Evolutionary conservation across 1,140 invertebrate genomes (phyloP).

Genomic region (Pectinophora gossypiella): DNA sequence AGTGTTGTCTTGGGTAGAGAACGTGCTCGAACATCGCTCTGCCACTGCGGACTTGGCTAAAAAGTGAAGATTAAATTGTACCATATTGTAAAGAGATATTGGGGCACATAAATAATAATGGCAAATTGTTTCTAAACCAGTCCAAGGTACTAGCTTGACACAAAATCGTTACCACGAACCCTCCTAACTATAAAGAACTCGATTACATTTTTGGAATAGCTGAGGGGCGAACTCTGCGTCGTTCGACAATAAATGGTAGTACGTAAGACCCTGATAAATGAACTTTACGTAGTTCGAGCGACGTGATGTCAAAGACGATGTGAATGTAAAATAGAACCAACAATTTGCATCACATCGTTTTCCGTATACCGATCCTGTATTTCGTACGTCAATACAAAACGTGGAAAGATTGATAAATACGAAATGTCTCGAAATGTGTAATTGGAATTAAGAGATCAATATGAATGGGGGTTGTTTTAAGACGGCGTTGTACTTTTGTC

Average conservation of each 20-base stretch:
- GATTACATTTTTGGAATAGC: constrained; percentile 3
- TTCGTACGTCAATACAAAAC: neutral
- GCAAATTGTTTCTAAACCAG: neutral
- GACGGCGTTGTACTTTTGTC: neutral
- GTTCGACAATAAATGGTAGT: constrained; percentile 27
- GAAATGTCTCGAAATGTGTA: neutral
- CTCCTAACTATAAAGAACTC: constrained; percentile 3
- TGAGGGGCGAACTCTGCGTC: constrained; percentile 9
- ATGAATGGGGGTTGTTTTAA: neutral
- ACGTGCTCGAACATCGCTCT: constrained; percentile 1
- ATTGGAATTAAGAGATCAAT: neutral
- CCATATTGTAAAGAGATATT: no score
- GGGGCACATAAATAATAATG: no score
- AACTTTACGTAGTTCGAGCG: constrained; percentile 40
- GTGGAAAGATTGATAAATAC: neutral
- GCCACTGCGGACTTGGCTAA: no score
- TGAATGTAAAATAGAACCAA: constrained; percentile 48
- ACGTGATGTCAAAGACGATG: constrained; percentile 37
- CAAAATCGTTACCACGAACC: constrained; percentile 10
- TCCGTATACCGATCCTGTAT: constrained; percentile 24
- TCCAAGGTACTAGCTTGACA: constrained; percentile 5
- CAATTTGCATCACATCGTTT: constrained; percentile 29
- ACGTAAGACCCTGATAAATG: constrained; percentile 40
- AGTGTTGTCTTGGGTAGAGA: constrained; percentile 5
- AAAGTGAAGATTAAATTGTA: neutral